These are phyloP conservation scores for Orcinus orca DNA, from an alignment of 2,113 vertebrate genomes.

Conservation along the genomic window DNA sequence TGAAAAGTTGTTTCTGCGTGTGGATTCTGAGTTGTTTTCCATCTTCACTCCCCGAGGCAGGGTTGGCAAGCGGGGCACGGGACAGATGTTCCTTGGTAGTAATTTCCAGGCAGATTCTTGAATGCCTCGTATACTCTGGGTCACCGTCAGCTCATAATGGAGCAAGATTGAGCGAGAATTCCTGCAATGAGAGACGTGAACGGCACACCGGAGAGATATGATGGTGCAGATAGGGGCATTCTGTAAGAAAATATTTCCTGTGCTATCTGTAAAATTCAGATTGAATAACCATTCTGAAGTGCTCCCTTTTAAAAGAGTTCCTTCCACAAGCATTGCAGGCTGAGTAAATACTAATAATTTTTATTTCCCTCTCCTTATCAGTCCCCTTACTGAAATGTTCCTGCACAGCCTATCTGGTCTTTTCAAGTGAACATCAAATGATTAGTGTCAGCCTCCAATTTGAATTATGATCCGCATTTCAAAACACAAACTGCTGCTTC, in stretches of 20 bases:
- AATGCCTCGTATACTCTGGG: constrained; percentile 40
- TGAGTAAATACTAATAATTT: constrained; percentile 79
- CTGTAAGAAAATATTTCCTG: constrained; percentile 67
- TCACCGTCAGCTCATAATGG: constrained; percentile 61
- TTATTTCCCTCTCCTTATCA: constrained; percentile 78
- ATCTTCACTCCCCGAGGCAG: constrained; percentile 33
- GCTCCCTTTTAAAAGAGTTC: constrained; percentile 71
- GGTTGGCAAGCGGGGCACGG: constrained; percentile 40
- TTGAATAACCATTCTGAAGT: constrained; percentile 75
- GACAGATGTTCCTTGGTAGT: constrained; percentile 42
- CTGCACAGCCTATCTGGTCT: constrained; percentile 70
- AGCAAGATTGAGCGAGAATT: constrained; percentile 73
- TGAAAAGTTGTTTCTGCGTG: constrained; percentile 20
- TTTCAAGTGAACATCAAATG: constrained; percentile 71
- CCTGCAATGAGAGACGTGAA: constrained; percentile 40
- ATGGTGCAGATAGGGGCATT: constrained; percentile 68
- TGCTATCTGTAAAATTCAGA: constrained; percentile 78
- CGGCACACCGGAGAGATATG: not conserved
- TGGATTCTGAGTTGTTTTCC: constrained; percentile 57
- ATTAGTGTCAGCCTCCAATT: constrained; percentile 67
- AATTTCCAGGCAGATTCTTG: constrained; percentile 73
- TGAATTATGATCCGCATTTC: constrained; percentile 74
- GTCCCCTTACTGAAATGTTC: constrained; percentile 71
- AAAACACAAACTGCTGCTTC: constrained; percentile 49
- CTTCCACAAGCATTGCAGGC: constrained; percentile 67